A percentile compares a stretch with the other conserved stretches of the same genome.
Conservation (phyloP, 1,140 invertebrate species). For the Globodera rostochiensis region DNA sequence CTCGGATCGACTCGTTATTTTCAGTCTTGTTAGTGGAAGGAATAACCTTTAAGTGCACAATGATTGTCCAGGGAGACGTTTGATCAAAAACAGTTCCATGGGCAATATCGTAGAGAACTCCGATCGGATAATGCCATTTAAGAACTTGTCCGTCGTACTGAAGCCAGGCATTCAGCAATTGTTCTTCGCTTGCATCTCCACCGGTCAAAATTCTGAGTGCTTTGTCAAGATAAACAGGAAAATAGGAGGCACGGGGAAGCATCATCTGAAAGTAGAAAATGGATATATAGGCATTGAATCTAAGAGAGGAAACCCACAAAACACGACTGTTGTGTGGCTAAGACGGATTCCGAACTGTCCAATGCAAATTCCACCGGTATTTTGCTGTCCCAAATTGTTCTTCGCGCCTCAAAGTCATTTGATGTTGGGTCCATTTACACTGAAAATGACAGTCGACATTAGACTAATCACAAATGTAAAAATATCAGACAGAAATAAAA, state of each 20-base stretch:
- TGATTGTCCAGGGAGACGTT: conserved; percentile 85
- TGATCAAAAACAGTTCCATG: conserved; percentile 70
- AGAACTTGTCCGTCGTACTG: conserved; percentile 88
- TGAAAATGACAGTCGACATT: too few relatives aligned
- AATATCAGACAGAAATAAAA: too few relatives aligned
- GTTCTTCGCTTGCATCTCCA: conserved; percentile 74
- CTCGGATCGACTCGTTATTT: too few relatives aligned
- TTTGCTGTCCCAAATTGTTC: conserved; percentile 58
- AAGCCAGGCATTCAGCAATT: conserved; percentile 87
- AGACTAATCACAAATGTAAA: too few relatives aligned
- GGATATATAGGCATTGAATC: conserved; percentile 23
- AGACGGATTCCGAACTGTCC: conserved; percentile 42
- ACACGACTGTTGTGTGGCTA: conserved; percentile 31
- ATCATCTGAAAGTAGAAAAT: conserved; percentile 72
- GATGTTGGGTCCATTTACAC: background rate
- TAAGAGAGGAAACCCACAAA: conserved; percentile 46
- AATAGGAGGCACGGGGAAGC: conserved; percentile 90
- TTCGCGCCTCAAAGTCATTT: conserved; percentile 57
- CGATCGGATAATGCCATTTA: conserved; percentile 95
- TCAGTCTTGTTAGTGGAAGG: too few relatives aligned
- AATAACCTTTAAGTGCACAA: conserved; percentile 87
- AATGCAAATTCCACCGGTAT: conserved; percentile 59
- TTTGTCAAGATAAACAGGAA: conserved; percentile 92
- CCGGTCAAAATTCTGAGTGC: conserved; percentile 74
- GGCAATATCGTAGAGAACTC: conserved; percentile 85